Evolutionary conservation across 2,797 vertebrate genomes (phyloP), one percentile per base, ranked within the genome.

Genomic region (Varecia variegata): DNA sequence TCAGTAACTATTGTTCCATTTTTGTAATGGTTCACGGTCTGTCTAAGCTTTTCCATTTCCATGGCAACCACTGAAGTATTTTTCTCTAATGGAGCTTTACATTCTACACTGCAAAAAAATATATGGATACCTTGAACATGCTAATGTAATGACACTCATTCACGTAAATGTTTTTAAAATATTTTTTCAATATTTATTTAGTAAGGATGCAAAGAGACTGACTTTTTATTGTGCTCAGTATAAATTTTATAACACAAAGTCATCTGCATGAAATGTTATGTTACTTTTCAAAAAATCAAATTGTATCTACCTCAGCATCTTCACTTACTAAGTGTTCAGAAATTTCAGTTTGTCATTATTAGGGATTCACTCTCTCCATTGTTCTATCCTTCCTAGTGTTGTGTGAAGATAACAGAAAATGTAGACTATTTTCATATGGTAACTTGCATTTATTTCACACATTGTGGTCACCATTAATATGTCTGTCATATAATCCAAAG

Each of bases 11-110:
- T 85, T 93, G 17, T 85, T 93, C 3, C 2, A 76, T 3, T 50
- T 80, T 85, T 81, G 23, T 67, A 88, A 73, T n/a, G 7, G 79
- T 88, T 90, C 25, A 68, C 20, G n/a, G 40, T 82, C 76, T 80
- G 81, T 9, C 10, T 25, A 12, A 92, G 38, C n/a, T 67, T 85
- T 67, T 60, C 80, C 1, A 84, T 94, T 90, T 76, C 58, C 25
- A 76, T 76, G 27, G 17, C n/a, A 95, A 90, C 52, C 1, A 20
- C 3, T 76, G n/a, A 84, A 71, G 17, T 65, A 12, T 21, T 83
- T 92, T 71, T 74, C 20, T 56, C 7, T 12, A 76, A 8, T 38
- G 12, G 18, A 90, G 6, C 10, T 84, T 84, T 67, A 60, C 17
- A 89, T 73, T 82, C 35, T 65, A 9, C 13, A 52, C 14, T 74